phyloP scores from a whole-genome alignment of 2,797 vertebrate species.

The Coluber constrictor region DNA sequence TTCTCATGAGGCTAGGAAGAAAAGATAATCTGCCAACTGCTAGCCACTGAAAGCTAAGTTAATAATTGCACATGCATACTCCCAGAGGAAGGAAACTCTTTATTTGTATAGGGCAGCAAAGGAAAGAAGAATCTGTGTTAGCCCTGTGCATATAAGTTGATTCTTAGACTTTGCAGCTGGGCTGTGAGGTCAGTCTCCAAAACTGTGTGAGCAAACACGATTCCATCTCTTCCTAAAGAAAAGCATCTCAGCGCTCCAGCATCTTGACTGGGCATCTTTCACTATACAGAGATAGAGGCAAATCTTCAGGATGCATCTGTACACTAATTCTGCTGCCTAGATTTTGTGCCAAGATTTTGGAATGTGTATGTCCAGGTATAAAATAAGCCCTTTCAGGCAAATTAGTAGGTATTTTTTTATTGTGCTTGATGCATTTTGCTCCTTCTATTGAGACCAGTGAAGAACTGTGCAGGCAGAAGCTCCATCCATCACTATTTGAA shows the following conservation, averaged over 20 bases:
- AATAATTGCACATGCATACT: not conserved
- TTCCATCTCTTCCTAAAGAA: not conserved
- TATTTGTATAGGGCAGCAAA: not conserved
- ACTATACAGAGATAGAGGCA: not conserved
- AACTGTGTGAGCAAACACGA: not conserved
- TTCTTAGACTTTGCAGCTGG: not conserved
- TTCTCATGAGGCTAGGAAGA: not conserved
- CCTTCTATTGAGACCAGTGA: not conserved
- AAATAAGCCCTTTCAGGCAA: not conserved
- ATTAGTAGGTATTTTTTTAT: not conserved
- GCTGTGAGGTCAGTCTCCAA: not conserved
- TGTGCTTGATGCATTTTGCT: constrained; percentile 5
- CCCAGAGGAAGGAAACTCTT: not conserved
- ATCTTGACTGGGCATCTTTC: not conserved
- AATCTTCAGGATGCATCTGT: not conserved
- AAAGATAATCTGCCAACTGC: not conserved
- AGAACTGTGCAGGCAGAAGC: not conserved
- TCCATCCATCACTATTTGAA: not conserved
- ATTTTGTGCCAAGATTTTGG: not conserved
- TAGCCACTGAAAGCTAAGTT: not conserved
- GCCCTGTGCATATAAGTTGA: not conserved
- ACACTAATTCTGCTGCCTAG: not conserved
- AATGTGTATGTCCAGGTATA: not conserved
- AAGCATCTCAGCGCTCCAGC: not conserved
- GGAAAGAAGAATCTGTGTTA: too few relatives aligned